Conservation (phyloP, 2,113 vertebrate genomes). For the Puntigrus tetrazona region DNA sequence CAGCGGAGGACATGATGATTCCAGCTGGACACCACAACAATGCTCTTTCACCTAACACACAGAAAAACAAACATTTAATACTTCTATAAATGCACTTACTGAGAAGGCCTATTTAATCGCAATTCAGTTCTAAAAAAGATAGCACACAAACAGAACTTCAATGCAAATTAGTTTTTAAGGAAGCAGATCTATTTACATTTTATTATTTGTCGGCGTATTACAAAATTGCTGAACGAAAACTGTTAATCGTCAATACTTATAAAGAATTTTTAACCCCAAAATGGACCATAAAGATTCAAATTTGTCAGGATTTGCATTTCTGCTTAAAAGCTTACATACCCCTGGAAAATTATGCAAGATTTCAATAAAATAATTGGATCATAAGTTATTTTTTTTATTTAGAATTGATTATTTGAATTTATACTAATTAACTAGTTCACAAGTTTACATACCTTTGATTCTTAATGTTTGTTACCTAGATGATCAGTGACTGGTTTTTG, state of each 20-base stretch:
- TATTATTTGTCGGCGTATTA: neutral
- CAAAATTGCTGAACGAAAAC: too few species aligned
- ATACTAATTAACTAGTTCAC: neutral
- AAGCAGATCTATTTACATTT: neutral
- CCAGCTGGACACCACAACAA: neutral
- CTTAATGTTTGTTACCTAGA: neutral
- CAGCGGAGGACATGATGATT: slow-evolving; percentile 73
- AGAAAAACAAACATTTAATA: neutral
- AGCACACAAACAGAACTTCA: neutral
- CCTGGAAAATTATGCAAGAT: neutral
- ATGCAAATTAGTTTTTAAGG: neutral
- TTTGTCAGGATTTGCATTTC: neutral
- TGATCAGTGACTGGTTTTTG: neutral
- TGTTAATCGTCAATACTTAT: too few species aligned
- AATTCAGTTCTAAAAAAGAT: neutral
- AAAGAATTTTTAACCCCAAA: too few species aligned
- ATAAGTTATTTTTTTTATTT: neutral
- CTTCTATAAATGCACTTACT: too few species aligned
- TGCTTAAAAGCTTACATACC: neutral
- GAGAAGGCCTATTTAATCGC: neutral
- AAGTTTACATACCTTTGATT: neutral
- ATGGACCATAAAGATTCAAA: neutral
- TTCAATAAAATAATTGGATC: neutral
- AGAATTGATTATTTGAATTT: neutral
- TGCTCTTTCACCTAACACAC: neutral